Evolutionary conservation across 2,888 invertebrate genomes (phyloP).

Genomic region (Drosophila merina): DNA sequence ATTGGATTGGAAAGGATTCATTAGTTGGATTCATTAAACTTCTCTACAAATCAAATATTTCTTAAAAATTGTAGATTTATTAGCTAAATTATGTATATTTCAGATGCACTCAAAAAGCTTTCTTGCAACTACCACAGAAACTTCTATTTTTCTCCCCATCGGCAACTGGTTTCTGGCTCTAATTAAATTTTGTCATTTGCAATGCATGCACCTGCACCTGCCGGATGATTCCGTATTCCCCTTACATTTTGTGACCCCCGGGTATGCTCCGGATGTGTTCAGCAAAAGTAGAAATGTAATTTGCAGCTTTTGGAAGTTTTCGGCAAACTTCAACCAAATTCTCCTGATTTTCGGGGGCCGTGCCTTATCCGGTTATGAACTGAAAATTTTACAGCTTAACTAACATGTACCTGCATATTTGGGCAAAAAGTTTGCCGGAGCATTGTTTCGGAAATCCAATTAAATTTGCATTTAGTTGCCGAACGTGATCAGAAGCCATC

Average conservation of each 20-base stretch:
- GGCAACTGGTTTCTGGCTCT: slow-evolving; percentile 10
- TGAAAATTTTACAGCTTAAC: slow-evolving; percentile 24
- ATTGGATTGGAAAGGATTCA: background rate
- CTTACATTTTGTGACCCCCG: slow-evolving; percentile 5
- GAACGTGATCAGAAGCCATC: slow-evolving; percentile 34
- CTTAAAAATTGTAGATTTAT: background rate
- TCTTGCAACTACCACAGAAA: background rate
- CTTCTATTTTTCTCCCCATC: background rate
- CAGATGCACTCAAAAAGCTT: no score
- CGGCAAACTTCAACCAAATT: background rate
- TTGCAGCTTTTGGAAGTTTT: slow-evolving; percentile 9
- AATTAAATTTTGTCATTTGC: slow-evolving; percentile 28
- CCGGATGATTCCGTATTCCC: slow-evolving; percentile 7
- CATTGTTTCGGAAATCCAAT: slow-evolving; percentile 55
- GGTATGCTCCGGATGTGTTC: slow-evolving; percentile 19
- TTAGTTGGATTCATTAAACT: background rate
- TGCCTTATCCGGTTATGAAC: slow-evolving; percentile 14
- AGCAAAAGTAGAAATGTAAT: slow-evolving; percentile 25
- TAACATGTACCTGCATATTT: slow-evolving; percentile 19
- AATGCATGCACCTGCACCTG: slow-evolving; percentile 8
- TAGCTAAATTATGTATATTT: background rate
- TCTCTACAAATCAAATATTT: background rate
- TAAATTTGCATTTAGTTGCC: slow-evolving; percentile 52
- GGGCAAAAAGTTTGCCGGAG: slow-evolving; percentile 33
- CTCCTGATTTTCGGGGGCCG: slow-evolving; percentile 2